A percentile compares a stretch with the other conserved stretches of the same genome.
phyloP scores from a whole-genome alignment of 2,113 vertebrate genomes.

The Prionailurus viverrinus region DNA sequence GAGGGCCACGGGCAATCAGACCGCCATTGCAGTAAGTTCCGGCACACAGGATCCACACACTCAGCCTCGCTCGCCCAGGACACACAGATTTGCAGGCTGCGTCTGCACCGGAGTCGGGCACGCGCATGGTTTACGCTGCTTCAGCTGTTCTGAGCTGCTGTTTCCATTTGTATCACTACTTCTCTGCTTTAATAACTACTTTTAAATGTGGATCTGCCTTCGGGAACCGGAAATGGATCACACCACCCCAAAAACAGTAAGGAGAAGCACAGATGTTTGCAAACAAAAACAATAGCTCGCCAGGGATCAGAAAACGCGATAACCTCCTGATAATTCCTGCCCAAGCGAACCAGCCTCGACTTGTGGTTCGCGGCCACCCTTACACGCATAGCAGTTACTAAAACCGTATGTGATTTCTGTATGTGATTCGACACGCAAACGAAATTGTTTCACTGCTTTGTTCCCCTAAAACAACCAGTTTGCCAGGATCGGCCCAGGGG shows the following conservation, averaged over 20 bases:
- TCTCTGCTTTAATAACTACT: not conserved
- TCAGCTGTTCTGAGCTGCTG: not conserved
- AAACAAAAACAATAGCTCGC: fast-evolving
- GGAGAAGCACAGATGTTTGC: not conserved
- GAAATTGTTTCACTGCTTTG: too few relatives aligned
- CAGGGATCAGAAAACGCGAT: not conserved
- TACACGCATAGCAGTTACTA: fast-evolving
- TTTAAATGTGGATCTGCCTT: not conserved
- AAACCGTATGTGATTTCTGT: not conserved
- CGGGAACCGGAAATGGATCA: not conserved
- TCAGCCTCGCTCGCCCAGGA: fast-evolving
- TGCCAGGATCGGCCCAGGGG: fast-evolving
- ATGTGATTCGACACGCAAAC: not conserved
- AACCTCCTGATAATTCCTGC: not conserved
- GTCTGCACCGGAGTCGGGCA: fast-evolving
- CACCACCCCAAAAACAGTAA: not conserved
- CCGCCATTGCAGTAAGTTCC: too few relatives aligned
- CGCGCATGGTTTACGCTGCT: fast-evolving
- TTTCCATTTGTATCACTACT: not conserved
- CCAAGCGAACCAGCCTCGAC: not conserved
- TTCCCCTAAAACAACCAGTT: not conserved
- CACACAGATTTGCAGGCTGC: fast-evolving
- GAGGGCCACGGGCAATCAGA: not conserved
- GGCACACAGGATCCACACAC: fast-evolving
- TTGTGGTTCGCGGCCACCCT: not conserved